phyloP scores from a whole-genome alignment of 2,797 vertebrate genomes.

The Tachyglossus aculeatus region DNA sequence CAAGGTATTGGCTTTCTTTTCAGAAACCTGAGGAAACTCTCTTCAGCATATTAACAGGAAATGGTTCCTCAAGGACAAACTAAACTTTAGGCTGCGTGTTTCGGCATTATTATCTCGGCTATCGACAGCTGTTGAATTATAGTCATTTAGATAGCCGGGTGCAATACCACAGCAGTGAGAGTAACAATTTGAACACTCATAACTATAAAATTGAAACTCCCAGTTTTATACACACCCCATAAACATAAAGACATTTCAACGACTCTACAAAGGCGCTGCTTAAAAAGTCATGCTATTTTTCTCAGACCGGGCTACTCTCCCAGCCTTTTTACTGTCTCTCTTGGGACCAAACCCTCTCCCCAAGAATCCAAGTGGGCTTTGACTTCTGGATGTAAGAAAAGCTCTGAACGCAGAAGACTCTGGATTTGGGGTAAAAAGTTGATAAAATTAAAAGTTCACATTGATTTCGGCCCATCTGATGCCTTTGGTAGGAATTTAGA shows the following conservation, averaged over 20 bases:
- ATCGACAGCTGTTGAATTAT: neutral
- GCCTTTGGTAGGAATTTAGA: no score
- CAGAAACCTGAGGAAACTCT: neutral
- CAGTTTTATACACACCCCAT: neutral
- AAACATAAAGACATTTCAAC: neutral
- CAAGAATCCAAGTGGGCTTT: no score
- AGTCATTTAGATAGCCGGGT: neutral
- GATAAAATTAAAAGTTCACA: no score
- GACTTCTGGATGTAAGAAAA: no score
- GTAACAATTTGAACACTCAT: neutral
- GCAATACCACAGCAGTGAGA: neutral
- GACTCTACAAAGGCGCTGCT: neutral
- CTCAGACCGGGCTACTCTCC: neutral
- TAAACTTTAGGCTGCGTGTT: neutral
- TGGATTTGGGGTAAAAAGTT: no score
- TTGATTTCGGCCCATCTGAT: no score
- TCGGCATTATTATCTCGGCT: neutral
- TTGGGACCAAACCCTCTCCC: no score
- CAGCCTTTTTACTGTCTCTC: neutral
- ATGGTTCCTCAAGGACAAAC: neutral
- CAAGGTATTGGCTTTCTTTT: neutral
- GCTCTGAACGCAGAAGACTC: no score
- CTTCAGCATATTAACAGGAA: neutral
- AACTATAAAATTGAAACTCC: neutral
- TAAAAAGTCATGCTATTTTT: neutral